A percentile compares a stretch with the other conserved stretches of the same genome.
Conservation (phyloP, 1,140 invertebrate species). For the Arctopsyche grandis region DNA sequence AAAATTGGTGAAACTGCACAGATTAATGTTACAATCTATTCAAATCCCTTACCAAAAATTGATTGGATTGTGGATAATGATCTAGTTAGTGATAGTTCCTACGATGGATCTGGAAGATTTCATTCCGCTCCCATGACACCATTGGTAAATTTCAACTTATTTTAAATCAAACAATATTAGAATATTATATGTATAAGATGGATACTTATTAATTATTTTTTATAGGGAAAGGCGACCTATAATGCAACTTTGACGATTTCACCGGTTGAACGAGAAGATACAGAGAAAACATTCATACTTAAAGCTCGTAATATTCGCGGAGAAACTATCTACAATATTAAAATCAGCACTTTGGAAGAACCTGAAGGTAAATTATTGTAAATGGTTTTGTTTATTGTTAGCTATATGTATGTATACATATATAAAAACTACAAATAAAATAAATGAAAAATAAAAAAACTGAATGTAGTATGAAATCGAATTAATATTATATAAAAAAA, state of each 20-base stretch:
- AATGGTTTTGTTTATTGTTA: background rate
- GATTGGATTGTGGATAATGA: constrained; percentile 73
- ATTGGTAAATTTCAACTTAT: constrained; percentile 61
- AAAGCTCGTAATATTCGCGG: constrained; percentile 74
- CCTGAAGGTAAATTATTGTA: constrained; percentile 69
- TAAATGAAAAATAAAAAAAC: background rate
- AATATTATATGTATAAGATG: constrained; percentile 8
- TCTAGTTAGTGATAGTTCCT: constrained; percentile 66
- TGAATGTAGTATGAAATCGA: too few relatives aligned
- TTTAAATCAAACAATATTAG: background rate
- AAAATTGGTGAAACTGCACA: constrained; percentile 74
- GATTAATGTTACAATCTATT: constrained; percentile 74
- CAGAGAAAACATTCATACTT: constrained; percentile 75
- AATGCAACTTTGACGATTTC: constrained; percentile 73
- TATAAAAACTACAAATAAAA: background rate
- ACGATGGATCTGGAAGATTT: constrained; percentile 62
- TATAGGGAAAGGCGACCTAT: constrained; percentile 73
- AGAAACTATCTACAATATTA: constrained; percentile 69
- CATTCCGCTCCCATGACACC: constrained; percentile 65
- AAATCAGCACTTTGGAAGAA: constrained; percentile 76
- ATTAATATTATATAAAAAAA: too few relatives aligned
- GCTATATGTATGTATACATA: too few relatives aligned
- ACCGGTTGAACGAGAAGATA: constrained; percentile 77
- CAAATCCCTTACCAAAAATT: constrained; percentile 74
- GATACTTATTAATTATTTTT: constrained; percentile 5